A percentile compares a stretch with the other conserved stretches of the same genome.
Evolutionary conservation across 2,113 vertebrate genomes (phyloP).

Genomic region (Theristicus caerulescens): DNA sequence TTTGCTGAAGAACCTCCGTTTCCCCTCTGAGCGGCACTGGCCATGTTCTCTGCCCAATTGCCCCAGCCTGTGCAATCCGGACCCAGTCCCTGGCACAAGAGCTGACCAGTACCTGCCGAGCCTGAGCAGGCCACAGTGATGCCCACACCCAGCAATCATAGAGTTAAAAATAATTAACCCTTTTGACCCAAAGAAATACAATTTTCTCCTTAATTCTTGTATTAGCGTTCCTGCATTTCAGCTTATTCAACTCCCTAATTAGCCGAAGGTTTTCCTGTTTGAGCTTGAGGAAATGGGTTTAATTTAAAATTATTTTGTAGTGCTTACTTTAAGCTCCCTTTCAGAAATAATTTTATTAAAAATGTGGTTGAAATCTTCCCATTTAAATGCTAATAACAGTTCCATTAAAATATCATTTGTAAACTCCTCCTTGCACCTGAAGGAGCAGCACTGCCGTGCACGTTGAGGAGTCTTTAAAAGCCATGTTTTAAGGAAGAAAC

Average conservation of each 20-base stretch:
- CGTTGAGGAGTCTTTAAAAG: not conserved
- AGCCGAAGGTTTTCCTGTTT: not conserved
- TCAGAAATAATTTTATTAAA: not conserved
- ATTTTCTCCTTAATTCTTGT: not conserved
- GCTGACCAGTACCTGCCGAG: accelerated
- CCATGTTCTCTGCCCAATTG: not conserved
- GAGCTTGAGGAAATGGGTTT: not conserved
- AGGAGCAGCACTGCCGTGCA: not conserved
- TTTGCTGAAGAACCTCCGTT: not conserved
- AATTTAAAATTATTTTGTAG: not conserved
- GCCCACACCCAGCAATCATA: not conserved
- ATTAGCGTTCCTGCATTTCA: not conserved
- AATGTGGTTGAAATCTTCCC: not conserved
- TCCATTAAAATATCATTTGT: not conserved
- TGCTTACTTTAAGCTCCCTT: not conserved
- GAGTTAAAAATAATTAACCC: not conserved
- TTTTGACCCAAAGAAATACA: not conserved
- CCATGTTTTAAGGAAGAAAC: not conserved
- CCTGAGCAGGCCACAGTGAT: not conserved
- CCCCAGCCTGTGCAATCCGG: not conserved
- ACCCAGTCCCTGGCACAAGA: not conserved
- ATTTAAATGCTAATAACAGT: not conserved
- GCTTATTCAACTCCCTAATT: not conserved
- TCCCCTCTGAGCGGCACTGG: not conserved
- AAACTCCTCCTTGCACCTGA: not conserved